phyloP scores from a whole-genome alignment of 1,140 invertebrate genomes.

The Scylla paramamosain region DNA sequence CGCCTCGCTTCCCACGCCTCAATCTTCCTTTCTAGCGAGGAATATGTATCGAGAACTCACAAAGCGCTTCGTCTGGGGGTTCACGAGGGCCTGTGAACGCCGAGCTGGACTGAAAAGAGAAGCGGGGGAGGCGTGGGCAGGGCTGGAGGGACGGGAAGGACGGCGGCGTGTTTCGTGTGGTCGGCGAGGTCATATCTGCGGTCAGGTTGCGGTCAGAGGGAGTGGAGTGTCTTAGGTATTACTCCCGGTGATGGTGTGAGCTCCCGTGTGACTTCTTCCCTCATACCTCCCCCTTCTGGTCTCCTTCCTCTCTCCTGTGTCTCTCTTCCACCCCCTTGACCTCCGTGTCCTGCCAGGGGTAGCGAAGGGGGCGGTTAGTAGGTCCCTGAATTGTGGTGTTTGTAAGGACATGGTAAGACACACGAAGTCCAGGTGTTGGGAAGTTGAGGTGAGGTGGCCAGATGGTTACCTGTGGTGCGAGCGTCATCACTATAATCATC shows the following conservation, averaged over 20 bases:
- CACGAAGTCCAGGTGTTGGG: neutral
- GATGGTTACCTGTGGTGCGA: neutral
- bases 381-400: neutral
- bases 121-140: neutral
- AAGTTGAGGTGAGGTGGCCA: neutral
- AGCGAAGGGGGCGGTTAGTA: neutral
- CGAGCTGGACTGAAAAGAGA: neutral
- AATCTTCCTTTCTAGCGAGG: neutral
- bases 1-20: constrained; percentile 26
- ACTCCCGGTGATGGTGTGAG: neutral
- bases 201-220: constrained; percentile 4
- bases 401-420: neutral
- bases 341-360: too few species aligned
- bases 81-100: neutral
- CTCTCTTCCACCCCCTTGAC: neutral
- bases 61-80: neutral
- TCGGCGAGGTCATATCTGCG: constrained; percentile 36
- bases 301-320: neutral
- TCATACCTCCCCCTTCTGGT: neutral
- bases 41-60: neutral
- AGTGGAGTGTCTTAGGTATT: constrained; percentile 1
- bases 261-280: neutral
- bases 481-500: neutral
- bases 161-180: constrained; percentile 46
- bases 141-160: neutral